phyloP scores from a whole-genome alignment of 2,888 invertebrate genomes.

The Ophonus ardosiacus region DNA sequence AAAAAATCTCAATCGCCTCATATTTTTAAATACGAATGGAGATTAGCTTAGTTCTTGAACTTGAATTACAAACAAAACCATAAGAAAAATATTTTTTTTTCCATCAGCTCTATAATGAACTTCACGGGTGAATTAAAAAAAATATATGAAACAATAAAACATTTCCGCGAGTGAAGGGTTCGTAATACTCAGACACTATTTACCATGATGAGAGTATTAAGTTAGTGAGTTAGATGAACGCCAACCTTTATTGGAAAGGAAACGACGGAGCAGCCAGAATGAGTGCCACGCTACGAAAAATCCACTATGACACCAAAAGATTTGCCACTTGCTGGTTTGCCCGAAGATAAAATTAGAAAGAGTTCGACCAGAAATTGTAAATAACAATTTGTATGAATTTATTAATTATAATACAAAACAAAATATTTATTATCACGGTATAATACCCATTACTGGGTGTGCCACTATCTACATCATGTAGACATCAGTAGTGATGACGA shows the following conservation, averaged over 20 bases:
- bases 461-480: too few relatives aligned
- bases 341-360: neutral
- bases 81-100: neutral
- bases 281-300: neutral
- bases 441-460: too few relatives aligned
- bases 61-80: neutral
- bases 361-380: neutral
- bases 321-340: neutral
- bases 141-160: conserved; percentile 18
- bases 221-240: conserved; percentile 21
- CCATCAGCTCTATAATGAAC: neutral
- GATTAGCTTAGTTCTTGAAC: too few relatives aligned
- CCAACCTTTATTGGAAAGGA: conserved; percentile 27
- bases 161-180: conserved; percentile 9
- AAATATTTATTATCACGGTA: too few relatives aligned
- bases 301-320: neutral
- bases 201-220: conserved; percentile 22
- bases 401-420: too few relatives aligned
- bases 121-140: neutral
- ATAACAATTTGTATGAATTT: neutral
- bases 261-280: conserved; percentile 1
- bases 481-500: too few relatives aligned
- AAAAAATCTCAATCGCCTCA: too few relatives aligned
- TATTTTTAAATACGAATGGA: too few relatives aligned
- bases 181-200: conserved; percentile 11